These are phyloP conservation scores for Antheraea pernyi DNA, from an alignment of 1,140 invertebrate species.

Conservation along the genomic window DNA sequence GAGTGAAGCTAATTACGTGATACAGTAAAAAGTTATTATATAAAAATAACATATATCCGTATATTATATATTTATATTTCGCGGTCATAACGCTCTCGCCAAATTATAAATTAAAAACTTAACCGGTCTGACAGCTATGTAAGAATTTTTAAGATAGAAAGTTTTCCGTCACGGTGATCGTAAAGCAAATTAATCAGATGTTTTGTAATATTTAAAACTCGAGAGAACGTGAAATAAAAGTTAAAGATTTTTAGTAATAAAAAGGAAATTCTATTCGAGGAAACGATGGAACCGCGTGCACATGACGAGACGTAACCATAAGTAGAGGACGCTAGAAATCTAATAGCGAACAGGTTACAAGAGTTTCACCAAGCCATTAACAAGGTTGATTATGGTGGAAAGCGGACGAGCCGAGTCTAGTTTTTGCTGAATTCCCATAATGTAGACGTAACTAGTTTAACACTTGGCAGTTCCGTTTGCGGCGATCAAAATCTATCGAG, in stretches of 20 bases:
- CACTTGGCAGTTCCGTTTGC: slow-evolving; percentile 44
- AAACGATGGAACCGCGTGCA: neutral
- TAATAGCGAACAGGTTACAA: slow-evolving; percentile 38
- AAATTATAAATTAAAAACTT: slow-evolving; percentile 44
- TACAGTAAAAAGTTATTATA: slow-evolving; percentile 36
- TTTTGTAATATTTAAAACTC: neutral
- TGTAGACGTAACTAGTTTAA: slow-evolving; percentile 54
- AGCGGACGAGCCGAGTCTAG: slow-evolving; percentile 55
- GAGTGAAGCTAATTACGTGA: slow-evolving; percentile 7
- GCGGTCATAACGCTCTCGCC: slow-evolving; percentile 38
- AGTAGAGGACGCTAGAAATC: slow-evolving; percentile 47
- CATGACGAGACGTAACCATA: slow-evolving; percentile 4
- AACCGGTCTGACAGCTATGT: slow-evolving; percentile 29
- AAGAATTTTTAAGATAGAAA: slow-evolving; percentile 60
- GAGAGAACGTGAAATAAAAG: neutral
- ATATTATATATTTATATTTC: slow-evolving; percentile 32
- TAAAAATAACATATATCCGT: slow-evolving; percentile 20
- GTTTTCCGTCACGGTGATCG: slow-evolving; percentile 23
- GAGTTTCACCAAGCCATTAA: slow-evolving; percentile 66
- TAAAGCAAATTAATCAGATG: slow-evolving; percentile 20
- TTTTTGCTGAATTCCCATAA: slow-evolving; percentile 64
- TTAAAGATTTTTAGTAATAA: neutral
- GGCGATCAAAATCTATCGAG: slow-evolving; percentile 51
- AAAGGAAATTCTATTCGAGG: slow-evolving; percentile 4
- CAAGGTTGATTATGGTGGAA: slow-evolving; percentile 64